Evolutionary conservation across 2,888 invertebrate species (phyloP).

Genomic region (Psylliodes chrysocephalus): DNA sequence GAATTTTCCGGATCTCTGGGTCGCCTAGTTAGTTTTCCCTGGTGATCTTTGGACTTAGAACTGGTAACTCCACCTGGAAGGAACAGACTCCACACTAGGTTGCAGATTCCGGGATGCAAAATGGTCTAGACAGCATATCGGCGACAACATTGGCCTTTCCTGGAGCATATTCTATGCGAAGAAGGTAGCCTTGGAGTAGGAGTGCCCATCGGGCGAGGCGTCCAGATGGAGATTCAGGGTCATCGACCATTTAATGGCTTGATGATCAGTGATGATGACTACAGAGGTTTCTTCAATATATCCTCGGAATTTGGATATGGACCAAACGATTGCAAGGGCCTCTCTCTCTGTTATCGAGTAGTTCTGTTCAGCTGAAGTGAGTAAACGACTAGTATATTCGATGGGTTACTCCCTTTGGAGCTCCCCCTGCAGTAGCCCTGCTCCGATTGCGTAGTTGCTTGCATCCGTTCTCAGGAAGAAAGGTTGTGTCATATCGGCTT

Average conservation of each 20-base stretch:
- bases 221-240: constrained; percentile 57
- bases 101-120: not conserved
- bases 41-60: not conserved
- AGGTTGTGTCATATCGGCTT: constrained; percentile 21
- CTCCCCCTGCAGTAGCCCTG: constrained; percentile 40
- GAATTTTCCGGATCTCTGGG: constrained; percentile 5
- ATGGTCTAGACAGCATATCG: constrained; percentile 11
- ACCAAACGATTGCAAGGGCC: constrained; percentile 50
- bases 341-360: constrained; percentile 43
- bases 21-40: constrained; percentile 5
- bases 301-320: constrained; percentile 57
- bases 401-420: constrained; percentile 43
- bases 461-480: constrained; percentile 9
- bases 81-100: not conserved
- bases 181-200: constrained; percentile 56
- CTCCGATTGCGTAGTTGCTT: constrained; percentile 2
- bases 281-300: constrained; percentile 57
- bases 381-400: constrained; percentile 49
- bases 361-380: constrained; percentile 44
- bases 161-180: constrained; percentile 58
- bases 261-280: constrained; percentile 62
- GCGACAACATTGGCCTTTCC: constrained; percentile 54
- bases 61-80: not conserved
- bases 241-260: constrained; percentile 62
- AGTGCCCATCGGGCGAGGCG: constrained; percentile 63